phyloP scores from a whole-genome alignment of 2,888 invertebrate species.

The Polydrusus cervinus region DNA sequence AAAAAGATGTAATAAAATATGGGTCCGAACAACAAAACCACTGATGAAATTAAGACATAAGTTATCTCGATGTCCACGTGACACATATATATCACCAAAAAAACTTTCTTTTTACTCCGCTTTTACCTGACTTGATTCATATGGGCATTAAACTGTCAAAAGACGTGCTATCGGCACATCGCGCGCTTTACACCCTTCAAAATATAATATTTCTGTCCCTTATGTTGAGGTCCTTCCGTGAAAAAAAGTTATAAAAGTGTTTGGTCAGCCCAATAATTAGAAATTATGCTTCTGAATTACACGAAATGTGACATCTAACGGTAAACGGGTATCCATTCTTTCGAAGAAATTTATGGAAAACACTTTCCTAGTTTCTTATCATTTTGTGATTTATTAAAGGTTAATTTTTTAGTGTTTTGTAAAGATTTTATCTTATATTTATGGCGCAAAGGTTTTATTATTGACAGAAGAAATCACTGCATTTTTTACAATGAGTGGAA shows the following conservation, averaged over 20 bases:
- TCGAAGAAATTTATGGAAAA: conserved; percentile 36
- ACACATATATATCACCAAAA: conserved; percentile 45
- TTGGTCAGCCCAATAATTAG: conserved; percentile 52
- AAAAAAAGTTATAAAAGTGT: conserved; percentile 55
- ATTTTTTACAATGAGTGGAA: too few relatives aligned
- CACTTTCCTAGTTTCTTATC: conserved; percentile 43
- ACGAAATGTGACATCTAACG: conserved; percentile 51
- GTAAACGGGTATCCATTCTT: conserved; percentile 27
- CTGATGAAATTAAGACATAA: conserved; percentile 49
- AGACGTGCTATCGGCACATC: conserved; percentile 59
- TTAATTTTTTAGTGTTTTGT: conserved; percentile 29
- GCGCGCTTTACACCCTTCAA: conserved; percentile 54
- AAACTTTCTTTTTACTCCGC: conserved; percentile 28
- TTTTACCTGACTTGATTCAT: conserved; percentile 58
- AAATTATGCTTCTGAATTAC: conserved; percentile 56
- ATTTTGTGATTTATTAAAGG: conserved; percentile 39
- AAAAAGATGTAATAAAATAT: conserved; percentile 24
- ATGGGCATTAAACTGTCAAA: conserved; percentile 62
- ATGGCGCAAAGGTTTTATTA: conserved; percentile 7
- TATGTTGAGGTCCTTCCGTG: conserved; percentile 55
- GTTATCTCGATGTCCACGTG: conserved; percentile 38
- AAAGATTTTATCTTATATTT: conserved; percentile 13
- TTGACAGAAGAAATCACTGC: too few relatives aligned
- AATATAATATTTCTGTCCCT: conserved; percentile 60
- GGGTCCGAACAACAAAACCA: conserved; percentile 14